These are phyloP conservation scores for Sebastolobus altivelis DNA, from an alignment of 2,797 vertebrate species.

Conservation along the genomic window DNA sequence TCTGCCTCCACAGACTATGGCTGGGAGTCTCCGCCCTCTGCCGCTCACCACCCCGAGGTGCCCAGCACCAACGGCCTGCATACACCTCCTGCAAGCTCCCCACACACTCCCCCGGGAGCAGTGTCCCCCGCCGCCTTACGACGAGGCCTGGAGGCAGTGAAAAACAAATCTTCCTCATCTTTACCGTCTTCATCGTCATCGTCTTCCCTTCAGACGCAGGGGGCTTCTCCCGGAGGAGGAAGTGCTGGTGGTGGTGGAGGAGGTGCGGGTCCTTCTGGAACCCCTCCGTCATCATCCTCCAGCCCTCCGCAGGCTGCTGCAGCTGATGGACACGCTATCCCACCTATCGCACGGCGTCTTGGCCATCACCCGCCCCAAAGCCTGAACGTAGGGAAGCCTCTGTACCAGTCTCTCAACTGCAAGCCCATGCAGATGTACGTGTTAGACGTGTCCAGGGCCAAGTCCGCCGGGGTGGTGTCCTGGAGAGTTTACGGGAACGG, in stretches of 20 bases:
- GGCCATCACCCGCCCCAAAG: slow-evolving; percentile 98
- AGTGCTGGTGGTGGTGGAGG: slow-evolving; percentile 43
- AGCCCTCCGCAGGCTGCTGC: slow-evolving; percentile 83
- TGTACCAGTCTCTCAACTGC: slow-evolving; percentile 99
- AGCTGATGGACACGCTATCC: slow-evolving; percentile 92
- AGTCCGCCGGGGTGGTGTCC: slow-evolving; percentile 88
- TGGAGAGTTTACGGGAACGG: slow-evolving; percentile 94
- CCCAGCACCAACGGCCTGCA: slow-evolving; percentile 93
- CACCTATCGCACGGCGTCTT: slow-evolving; percentile 95
- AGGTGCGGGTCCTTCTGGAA: slow-evolving; percentile 70
- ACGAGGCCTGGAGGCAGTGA: slow-evolving; percentile 93
- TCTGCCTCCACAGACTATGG: slow-evolving; percentile 86
- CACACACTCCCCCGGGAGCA: slow-evolving; percentile 87
- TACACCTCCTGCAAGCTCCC: slow-evolving; percentile 87
- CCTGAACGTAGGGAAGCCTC: slow-evolving; percentile 96
- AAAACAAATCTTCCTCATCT: slow-evolving; percentile 87
- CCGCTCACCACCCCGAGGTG: slow-evolving; percentile 74
- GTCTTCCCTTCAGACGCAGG: slow-evolving; percentile 77
- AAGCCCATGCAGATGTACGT: slow-evolving; percentile 99
- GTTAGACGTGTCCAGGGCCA: slow-evolving; percentile 93
- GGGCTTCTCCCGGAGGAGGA: slow-evolving; percentile 65
- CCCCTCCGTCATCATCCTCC: slow-evolving; percentile 83
- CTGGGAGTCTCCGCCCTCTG: slow-evolving; percentile 90
- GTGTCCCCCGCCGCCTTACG: slow-evolving; percentile 93
- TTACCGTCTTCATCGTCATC: slow-evolving; percentile 72